Base-by-base conservation (phyloP, 2,888 invertebrate genomes). In the Parascotia fuliginaria region DNA sequence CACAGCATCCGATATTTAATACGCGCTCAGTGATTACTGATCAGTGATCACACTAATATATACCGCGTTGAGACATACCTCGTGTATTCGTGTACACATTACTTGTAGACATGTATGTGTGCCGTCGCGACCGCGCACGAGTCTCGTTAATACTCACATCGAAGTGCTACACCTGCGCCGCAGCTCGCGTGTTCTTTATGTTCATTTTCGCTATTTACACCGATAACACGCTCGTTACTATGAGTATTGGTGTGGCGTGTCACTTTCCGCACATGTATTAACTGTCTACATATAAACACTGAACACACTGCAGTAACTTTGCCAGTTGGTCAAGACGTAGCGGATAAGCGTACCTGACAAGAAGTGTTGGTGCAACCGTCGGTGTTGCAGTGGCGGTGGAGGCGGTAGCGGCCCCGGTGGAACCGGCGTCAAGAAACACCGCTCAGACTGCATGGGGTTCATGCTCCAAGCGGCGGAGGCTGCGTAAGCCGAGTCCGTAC, bases 401-500 rank as follows among this genome's bases (percentile, higher is more conserved):
- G 67, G 58, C 52, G 48, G 41, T 13, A 67, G 58, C 53, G 76
- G 61, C 3, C 11, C 15, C 5, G 42, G 42, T 0, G 47, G 55
- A 39, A 45, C 56, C 37, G 75, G 73, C 56, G 73, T 55, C 59
- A 74, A 40, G 56, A 75, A 74, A 56, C 63, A 73, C 28, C 65
- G 24, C 1, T 77, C 72, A 5, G 37, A 36, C 14, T 46, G 46
- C 24, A 50, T 15, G 41, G 67, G 49, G 31, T n/a, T 9, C 9
- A 47, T 31, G 33, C 9, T 28, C 75, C 79, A 84, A 74, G 74
- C 78, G 75, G 79, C 78, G 19, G 37, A 19, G 0, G 47, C 32
- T 9, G 38, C 28, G 5, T 41, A 44, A 1, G 65, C 51, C 1
- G 74, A 62, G 42, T 83, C 73, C 54, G 81, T 77, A 61, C 85